Evolutionary conservation across 1,140 invertebrate species (phyloP).

Genomic region (Gryllus bimaculatus): DNA sequence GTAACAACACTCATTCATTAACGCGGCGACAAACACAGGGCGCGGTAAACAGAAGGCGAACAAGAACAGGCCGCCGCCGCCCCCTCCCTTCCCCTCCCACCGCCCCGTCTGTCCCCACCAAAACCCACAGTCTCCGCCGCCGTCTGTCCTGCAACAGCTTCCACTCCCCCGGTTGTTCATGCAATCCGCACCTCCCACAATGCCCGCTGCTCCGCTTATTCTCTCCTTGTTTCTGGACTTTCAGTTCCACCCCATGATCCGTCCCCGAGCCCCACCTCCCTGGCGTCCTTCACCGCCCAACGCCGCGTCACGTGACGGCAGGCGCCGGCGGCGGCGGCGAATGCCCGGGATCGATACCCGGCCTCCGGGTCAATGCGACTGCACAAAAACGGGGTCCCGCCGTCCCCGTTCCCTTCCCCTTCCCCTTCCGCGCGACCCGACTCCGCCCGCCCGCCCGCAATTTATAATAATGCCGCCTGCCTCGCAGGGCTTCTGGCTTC

Average conservation of each 20-base stretch:
- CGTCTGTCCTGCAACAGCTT: not conserved
- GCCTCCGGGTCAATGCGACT: conserved; percentile 2
- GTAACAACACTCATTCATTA: too few relatives aligned
- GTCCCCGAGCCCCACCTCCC: not conserved
- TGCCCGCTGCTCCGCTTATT: not conserved
- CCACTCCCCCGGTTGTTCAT: too few relatives aligned
- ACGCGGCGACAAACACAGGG: too few relatives aligned
- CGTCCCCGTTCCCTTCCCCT: too few relatives aligned
- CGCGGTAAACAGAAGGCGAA: too few relatives aligned
- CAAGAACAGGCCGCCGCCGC: too few relatives aligned
- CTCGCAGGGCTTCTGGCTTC: not conserved
- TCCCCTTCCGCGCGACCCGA: too few relatives aligned
- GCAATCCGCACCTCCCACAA: too few relatives aligned
- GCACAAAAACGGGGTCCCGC: not conserved
- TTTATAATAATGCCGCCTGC: not conserved
- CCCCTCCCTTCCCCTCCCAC: too few relatives aligned
- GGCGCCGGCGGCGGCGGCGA: not conserved
- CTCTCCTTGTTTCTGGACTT: too few relatives aligned
- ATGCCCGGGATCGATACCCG: not conserved
- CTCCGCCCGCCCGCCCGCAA: not conserved
- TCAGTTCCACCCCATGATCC: not conserved
- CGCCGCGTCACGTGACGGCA: not conserved
- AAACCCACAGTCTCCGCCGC: too few relatives aligned
- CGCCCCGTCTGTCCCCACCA: too few relatives aligned
- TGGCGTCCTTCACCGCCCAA: not conserved